These are phyloP conservation scores for Datnioides undecimradiatus DNA, from an alignment of 2,113 vertebrate species.

Conservation along the genomic window DNA sequence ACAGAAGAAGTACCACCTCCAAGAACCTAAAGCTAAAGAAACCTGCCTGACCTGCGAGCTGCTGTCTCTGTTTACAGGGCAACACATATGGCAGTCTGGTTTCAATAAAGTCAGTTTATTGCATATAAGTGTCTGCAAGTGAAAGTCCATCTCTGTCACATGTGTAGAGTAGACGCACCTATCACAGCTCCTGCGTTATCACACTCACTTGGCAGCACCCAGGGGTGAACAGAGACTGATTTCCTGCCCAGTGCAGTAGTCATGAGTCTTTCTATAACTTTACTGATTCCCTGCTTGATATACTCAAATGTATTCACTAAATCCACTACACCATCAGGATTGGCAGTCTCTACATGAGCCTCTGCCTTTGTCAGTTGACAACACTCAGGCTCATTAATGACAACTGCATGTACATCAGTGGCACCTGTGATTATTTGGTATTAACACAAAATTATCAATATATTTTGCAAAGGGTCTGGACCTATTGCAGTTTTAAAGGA, in stretches of 20 bases:
- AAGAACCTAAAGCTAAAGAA: slow-evolving; percentile 39
- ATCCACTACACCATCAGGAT: not conserved
- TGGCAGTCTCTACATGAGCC: not conserved
- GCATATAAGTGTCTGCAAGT: slow-evolving; percentile 46
- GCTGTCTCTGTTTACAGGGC: slow-evolving; percentile 60
- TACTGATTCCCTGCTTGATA: not conserved
- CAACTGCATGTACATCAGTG: not conserved
- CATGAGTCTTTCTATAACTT: not conserved
- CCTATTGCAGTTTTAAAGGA: not conserved
- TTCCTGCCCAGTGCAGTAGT: slow-evolving; percentile 1
- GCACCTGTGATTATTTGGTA: not conserved
- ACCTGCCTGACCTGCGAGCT: slow-evolving; percentile 24
- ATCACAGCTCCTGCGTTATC: slow-evolving; percentile 16
- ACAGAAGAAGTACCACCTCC: slow-evolving; percentile 47
- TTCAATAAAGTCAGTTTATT: slow-evolving; percentile 49
- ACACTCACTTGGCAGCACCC: slow-evolving; percentile 17
- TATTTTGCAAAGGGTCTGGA: not conserved
- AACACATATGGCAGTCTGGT: slow-evolving; percentile 19
- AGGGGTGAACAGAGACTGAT: slow-evolving; percentile 19
- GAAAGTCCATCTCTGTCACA: slow-evolving; percentile 61
- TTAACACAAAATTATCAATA: not conserved
- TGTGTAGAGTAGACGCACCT: slow-evolving; percentile 26
- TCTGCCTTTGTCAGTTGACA: not conserved
- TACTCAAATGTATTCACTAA: not conserved
- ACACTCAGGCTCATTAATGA: not conserved